Evolutionary conservation across 1,140 invertebrate genomes (phyloP), one percentile per base, ranked within the genome.

Genomic region (Ostrea denselamellosa): DNA sequence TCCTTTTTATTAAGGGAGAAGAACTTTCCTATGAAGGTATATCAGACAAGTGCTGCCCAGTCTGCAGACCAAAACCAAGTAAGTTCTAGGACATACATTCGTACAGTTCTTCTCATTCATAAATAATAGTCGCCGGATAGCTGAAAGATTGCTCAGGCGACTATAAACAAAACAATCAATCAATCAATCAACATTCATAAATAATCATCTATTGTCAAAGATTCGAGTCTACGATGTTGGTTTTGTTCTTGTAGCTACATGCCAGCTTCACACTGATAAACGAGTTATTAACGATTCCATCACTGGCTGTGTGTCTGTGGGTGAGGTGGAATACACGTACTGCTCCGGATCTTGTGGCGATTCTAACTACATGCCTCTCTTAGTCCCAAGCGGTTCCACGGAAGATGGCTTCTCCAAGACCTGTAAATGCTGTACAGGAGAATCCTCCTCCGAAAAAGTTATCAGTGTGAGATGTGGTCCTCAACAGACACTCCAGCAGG

Each of bases 351-450:
- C 68, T 1, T 77, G 68, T 34, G 68, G 68, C 12, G 25, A 28
- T 25, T 77, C 68, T 10, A 77, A 77, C 22, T 77, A 77, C 28
- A 77, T 77, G 68, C 68, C 68, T 10, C 8, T 25, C 25, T 34
- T 77, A 14, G 68, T 77, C 12, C 68, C 68, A 14, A 77, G 10
- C 9, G 68, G 68, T 14, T 77, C 68, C 10, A 77, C 68, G 10
- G 68, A 77, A 77, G 68, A 77, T 9, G 25, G 68, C 68, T 77
- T 77, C 68, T 8, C 22, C 25, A 77, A 77, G 68, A 77, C 25
- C 68, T 77, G 68, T 34, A 77, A 77, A 77, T 77, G 68, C 10
- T 77, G 68, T 34, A 77, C 68, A 4, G 68, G 68, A 25, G 68
- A 77, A 34, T 77, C 68, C 9, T 22, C 68, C 9, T 22, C 22